These are phyloP conservation scores for Cepphus grylle DNA, from an alignment of 2,113 vertebrate species.

Conservation along the genomic window DNA sequence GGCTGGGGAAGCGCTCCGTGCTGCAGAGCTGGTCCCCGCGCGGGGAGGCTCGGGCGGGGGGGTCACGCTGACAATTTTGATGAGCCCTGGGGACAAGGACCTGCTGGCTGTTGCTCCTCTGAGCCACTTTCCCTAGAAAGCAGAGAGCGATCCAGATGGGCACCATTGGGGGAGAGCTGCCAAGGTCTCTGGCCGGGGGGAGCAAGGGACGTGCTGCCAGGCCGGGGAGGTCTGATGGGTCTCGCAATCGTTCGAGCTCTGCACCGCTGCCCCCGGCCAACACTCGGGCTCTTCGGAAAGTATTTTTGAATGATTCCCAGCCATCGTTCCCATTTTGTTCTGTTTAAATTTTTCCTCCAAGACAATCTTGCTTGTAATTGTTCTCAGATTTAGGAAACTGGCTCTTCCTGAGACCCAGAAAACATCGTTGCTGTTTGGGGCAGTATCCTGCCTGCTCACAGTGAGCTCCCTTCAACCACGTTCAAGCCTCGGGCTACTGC, in stretches of 20 bases:
- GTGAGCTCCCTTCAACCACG: not conserved
- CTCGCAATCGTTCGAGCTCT: not conserved
- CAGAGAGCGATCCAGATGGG: not conserved
- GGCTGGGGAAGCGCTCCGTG: not conserved
- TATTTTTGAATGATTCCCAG: conserved; percentile 46
- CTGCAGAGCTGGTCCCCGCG: not conserved
- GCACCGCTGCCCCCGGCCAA: not conserved
- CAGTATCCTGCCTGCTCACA: not conserved
- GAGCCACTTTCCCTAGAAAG: not conserved
- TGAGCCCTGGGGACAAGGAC: not conserved
- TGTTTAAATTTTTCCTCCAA: conserved; percentile 44
- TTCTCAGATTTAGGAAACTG: conserved; percentile 64
- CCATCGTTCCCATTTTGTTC: conserved; percentile 26
- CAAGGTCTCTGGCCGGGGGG: not conserved
- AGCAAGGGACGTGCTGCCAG: not conserved
- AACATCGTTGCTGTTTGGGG: not conserved
- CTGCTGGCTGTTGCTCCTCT: not conserved
- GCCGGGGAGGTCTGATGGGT: not conserved
- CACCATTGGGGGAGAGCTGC: not conserved
- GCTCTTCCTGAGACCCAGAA: conserved; percentile 36
- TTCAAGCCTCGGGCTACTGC: not conserved
- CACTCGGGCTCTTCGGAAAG: conserved; percentile 3
- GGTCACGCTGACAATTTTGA: not conserved
- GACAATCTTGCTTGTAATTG: conserved; percentile 2
- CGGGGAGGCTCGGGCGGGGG: not conserved